Conservation (phyloP, 2,797 vertebrate genomes). For the Moxostoma hubbsi region DNA sequence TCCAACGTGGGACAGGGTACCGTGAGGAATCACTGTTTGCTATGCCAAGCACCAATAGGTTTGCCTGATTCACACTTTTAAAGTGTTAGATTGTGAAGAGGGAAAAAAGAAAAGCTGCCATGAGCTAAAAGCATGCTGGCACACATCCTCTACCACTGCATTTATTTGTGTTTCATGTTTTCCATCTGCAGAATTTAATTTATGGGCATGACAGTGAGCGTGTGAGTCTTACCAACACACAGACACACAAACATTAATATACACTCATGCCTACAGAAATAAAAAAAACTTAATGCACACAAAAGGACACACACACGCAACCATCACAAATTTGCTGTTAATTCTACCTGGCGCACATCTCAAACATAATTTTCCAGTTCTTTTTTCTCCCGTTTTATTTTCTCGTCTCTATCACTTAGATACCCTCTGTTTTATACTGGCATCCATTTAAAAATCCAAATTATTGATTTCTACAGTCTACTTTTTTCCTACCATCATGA, state of each 20-base stretch:
- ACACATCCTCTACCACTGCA: slow-evolving; percentile 67
- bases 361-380: slow-evolving; percentile 70
- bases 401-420: slow-evolving; percentile 38
- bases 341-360: slow-evolving; percentile 63
- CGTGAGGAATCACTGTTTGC: slow-evolving; percentile 71
- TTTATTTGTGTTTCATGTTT: slow-evolving; percentile 77
- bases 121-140: slow-evolving; percentile 72
- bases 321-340: slow-evolving; percentile 53
- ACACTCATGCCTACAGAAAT: slow-evolving; percentile 59
- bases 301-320: slow-evolving; percentile 38
- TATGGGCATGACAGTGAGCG: slow-evolving; percentile 71
- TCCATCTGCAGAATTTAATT: slow-evolving; percentile 78
- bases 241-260: slow-evolving; percentile 54
- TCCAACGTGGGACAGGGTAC: slow-evolving; percentile 66
- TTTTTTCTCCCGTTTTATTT: slow-evolving; percentile 39
- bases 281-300: slow-evolving; percentile 55
- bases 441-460: slow-evolving; percentile 72
- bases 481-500: slow-evolving; percentile 64
- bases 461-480: slow-evolving; percentile 72
- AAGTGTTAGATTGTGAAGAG: slow-evolving; percentile 69
- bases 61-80: slow-evolving; percentile 68
- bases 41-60: slow-evolving; percentile 68
- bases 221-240: slow-evolving; percentile 63
- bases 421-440: slow-evolving; percentile 67
- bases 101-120: slow-evolving; percentile 53